Evolutionary conservation across 2,797 vertebrate species (phyloP), one percentile per base, ranked within the genome.

Genomic region (Falco biarmicus): DNA sequence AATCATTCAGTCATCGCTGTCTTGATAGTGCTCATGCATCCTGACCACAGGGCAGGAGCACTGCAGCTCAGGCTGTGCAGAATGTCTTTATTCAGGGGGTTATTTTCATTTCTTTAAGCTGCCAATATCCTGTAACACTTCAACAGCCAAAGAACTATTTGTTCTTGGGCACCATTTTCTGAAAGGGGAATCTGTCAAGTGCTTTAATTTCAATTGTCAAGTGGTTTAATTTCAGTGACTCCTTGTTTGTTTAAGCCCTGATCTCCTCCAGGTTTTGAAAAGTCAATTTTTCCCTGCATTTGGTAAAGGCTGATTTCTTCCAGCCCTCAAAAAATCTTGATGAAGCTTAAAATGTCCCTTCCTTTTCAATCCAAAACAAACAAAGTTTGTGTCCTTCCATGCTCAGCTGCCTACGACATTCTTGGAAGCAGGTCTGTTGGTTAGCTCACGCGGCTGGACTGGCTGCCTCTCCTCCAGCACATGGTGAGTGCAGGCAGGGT

Each of bases 81-180:
- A 66, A 91, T 9, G 10, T 69, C 89, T 83, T 85, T 68, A 59
- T 85, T 94, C 47, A 68, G 28, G 29, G 41, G 6, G 5, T 70
- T 90, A 7, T 91, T 96, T 97, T 93, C 16, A 29, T 65, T 89
- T 84, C 53, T 84, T 74, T 51, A 78, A 45, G 16, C 73, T 90
- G 89, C 60, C 74, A 92, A 59, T 68, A 93, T 84, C 74, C 90
- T 94, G 87, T 59, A 81, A 53, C 41, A 31, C 77, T 96, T 94
- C 79, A 87, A 61, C 84, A 91, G 87, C 91, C 93, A 92, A 94
- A 93, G 89, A 90, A 91, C 87, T 95, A 54, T 80, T 96, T 96
- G 84, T 96, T 96, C 90, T 76, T 71, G 74, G 68, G 84, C 87
- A 95, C 48, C 34, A 28, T 89, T 86, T 94, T 83, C 91, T 47